These are phyloP conservation scores for Apistogramma diplotaenia DNA, from an alignment of 2,113 vertebrate species.

Conservation along the genomic window DNA sequence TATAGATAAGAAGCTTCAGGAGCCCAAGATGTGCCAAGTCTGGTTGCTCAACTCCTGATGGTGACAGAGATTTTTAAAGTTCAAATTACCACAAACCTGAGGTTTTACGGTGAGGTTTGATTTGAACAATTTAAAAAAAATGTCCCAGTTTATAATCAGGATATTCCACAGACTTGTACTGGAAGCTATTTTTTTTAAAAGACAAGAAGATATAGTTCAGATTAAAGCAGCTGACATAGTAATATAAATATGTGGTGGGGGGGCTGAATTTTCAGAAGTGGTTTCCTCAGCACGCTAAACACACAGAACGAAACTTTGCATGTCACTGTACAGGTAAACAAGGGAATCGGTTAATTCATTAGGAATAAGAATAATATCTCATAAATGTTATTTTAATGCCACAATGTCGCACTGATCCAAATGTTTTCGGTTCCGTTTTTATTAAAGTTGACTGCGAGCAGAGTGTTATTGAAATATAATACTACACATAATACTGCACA, in stretches of 20 bases:
- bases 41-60: neutral
- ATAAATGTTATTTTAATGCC: neutral
- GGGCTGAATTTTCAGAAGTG: neutral
- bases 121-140: neutral
- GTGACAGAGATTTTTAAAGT: neutral
- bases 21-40: neutral
- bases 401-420: neutral
- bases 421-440: neutral
- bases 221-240: neutral
- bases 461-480: neutral
- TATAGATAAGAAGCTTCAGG: neutral
- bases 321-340: neutral
- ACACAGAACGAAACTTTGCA: neutral
- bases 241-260: neutral
- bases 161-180: neutral
- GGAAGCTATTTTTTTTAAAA: neutral
- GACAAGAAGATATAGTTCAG: neutral
- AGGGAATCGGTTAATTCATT: neutral
- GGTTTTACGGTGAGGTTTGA: too few relatives aligned
- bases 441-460: neutral
- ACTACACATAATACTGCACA: neutral
- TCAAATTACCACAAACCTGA: neutral
- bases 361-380: neutral
- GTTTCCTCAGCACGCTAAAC: neutral
- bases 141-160: neutral